These are phyloP conservation scores for Sitodiplosis mosellana DNA, from an alignment of 1,140 invertebrate genomes.

Conservation along the genomic window DNA sequence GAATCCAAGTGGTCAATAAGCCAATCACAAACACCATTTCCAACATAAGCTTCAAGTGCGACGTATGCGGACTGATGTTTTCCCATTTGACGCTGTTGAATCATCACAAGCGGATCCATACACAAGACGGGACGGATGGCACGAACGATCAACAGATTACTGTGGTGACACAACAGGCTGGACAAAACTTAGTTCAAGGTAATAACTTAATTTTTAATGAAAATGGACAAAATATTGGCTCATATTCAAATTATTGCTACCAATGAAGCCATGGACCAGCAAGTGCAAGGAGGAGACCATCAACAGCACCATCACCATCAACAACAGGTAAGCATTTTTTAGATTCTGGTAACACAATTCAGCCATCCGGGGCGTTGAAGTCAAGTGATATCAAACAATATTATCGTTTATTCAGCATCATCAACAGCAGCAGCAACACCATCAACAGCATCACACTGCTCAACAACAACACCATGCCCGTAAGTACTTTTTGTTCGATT, in stretches of 20 bases:
- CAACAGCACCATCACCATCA: slow-evolving; percentile 13
- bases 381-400: too few relatives aligned
- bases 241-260: slow-evolving; percentile 40
- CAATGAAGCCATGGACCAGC: slow-evolving; percentile 23
- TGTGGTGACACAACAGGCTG: slow-evolving; percentile 9
- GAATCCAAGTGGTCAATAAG: slow-evolving; percentile 24
- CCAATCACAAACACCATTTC: slow-evolving; percentile 41
- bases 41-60: slow-evolving; percentile 68
- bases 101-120: slow-evolving; percentile 64
- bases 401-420: too few relatives aligned
- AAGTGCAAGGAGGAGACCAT: slow-evolving; percentile 18
- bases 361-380: too few relatives aligned
- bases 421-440: too few relatives aligned
- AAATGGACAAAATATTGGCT: slow-evolving; percentile 19
- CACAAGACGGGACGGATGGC: slow-evolving; percentile 26
- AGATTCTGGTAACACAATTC: too few relatives aligned
- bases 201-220: slow-evolving; percentile 25
- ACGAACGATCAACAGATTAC: slow-evolving; percentile 16
- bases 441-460: too few relatives aligned
- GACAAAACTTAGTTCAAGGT: slow-evolving; percentile 26
- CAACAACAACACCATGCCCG: too few relatives aligned
- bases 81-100: slow-evolving; percentile 55
- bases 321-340: slow-evolving; percentile 6
- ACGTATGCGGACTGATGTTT: slow-evolving; percentile 67
- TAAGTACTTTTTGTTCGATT: too few relatives aligned